Evolutionary conservation across 2,888 invertebrate species (phyloP).

Genomic region (Melipona bicolor): DNA sequence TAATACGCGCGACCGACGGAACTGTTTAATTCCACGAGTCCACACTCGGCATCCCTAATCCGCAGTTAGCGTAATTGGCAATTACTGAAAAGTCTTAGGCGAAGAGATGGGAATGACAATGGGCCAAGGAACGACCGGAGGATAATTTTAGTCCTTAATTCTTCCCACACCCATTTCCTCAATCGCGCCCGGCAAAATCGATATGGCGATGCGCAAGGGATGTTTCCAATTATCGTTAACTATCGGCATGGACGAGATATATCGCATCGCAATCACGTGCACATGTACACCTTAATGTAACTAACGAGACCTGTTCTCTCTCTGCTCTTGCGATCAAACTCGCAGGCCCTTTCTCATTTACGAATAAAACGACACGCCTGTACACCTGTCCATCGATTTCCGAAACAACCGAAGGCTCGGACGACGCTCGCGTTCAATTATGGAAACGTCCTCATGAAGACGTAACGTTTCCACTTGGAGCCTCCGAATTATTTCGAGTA

Average conservation of each 20-base stretch:
- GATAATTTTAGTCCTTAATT: slow-evolving; percentile 77
- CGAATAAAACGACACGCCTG: slow-evolving; percentile 32
- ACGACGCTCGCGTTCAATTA: slow-evolving; percentile 7
- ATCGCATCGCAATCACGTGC: slow-evolving; percentile 69
- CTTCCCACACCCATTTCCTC: slow-evolving; percentile 79
- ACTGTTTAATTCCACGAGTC: slow-evolving; percentile 15
- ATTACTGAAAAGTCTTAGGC: slow-evolving; percentile 40
- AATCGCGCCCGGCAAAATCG: slow-evolving; percentile 79
- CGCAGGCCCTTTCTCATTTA: slow-evolving; percentile 28
- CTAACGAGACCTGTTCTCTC: slow-evolving; percentile 51
- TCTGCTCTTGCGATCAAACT: slow-evolving; percentile 25
- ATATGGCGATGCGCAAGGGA: slow-evolving; percentile 79
- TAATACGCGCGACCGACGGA: neutral
- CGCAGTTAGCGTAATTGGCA: slow-evolving; percentile 42
- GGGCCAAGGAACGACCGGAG: slow-evolving; percentile 64
- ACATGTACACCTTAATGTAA: slow-evolving; percentile 61
- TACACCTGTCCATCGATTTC: slow-evolving; percentile 29
- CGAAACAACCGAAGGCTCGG: neutral
- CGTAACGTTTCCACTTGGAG: neutral
- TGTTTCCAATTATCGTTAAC: slow-evolving; percentile 82
- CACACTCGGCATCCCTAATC: slow-evolving; percentile 34
- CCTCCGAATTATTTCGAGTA: neutral
- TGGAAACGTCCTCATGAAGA: slow-evolving; percentile 2
- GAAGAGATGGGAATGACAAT: slow-evolving; percentile 62
- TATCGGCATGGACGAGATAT: slow-evolving; percentile 77